Evolutionary conservation across 2,888 invertebrate species (phyloP).

Genomic region (Tricholauxania praeusta): DNA sequence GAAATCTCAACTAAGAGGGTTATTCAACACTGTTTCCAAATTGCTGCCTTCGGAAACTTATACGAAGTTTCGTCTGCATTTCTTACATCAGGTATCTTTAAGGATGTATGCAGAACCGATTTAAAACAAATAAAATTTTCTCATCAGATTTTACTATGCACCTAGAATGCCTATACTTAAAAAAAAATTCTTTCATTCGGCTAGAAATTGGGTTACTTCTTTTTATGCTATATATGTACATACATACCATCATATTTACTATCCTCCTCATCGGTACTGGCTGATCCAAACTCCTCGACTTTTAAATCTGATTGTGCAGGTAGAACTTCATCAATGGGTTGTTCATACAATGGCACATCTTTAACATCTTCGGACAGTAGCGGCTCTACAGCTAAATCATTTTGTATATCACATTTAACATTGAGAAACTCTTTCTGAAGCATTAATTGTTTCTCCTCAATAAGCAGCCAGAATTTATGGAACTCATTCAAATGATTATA

Average conservation of each 20-base stretch:
- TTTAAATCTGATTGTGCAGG: not conserved
- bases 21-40: no score
- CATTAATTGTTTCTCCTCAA: constrained; percentile 8
- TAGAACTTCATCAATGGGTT: constrained; percentile 5
- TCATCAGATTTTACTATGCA: no score
- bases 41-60: no score
- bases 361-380: not conserved
- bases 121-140: no score
- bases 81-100: no score
- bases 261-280: not conserved
- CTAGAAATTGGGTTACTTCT: no score
- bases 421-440: not conserved
- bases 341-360: not conserved
- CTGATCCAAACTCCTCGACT: not conserved
- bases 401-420: not conserved
- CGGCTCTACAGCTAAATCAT: not conserved
- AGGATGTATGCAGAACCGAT: no score
- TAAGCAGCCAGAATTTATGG: constrained; percentile 4
- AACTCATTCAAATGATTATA: constrained; percentile 11
- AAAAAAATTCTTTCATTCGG: no score
- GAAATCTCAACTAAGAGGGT: no score
- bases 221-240: no score
- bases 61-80: no score
- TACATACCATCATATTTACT: not conserved
- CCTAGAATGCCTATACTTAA: no score